Evolutionary conservation across 2,113 vertebrate species (phyloP).

Genomic region (Tyto alba): DNA sequence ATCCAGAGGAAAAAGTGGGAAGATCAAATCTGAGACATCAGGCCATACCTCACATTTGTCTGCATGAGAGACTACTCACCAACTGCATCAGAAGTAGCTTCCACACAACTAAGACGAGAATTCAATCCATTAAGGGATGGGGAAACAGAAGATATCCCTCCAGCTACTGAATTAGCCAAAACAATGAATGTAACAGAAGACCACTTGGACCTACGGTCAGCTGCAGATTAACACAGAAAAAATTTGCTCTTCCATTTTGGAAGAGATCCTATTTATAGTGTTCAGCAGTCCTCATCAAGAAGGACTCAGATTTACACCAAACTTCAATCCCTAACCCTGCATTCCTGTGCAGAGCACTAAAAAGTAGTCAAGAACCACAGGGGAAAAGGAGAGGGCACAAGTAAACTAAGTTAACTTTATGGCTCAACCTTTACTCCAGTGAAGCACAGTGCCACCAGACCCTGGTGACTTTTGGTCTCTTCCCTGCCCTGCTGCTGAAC

Average conservation of each 20-base stretch:
- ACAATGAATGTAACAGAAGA: neutral
- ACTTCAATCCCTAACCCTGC: neutral
- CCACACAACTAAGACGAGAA: neutral
- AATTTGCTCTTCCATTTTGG: neutral
- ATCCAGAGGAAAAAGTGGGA: neutral
- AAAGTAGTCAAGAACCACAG: neutral
- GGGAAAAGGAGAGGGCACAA: neutral
- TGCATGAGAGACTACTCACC: neutral
- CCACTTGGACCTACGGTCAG: neutral
- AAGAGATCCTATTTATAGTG: neutral
- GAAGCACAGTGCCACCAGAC: fast-evolving
- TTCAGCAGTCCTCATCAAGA: neutral
- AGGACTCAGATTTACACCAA: neutral
- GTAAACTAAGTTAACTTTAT: neutral
- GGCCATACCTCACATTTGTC: neutral
- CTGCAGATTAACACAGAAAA: neutral
- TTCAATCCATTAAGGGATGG: neutral
- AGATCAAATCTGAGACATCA: neutral
- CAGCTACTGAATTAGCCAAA: neutral
- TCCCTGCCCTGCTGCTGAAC: neutral
- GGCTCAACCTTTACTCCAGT: neutral
- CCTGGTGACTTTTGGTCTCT: neutral
- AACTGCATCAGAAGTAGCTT: neutral
- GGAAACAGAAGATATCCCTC: neutral
- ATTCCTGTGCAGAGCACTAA: neutral